Evolutionary conservation across 1,140 invertebrate genomes (phyloP).

Genomic region (Temnothorax longispinosus): DNA sequence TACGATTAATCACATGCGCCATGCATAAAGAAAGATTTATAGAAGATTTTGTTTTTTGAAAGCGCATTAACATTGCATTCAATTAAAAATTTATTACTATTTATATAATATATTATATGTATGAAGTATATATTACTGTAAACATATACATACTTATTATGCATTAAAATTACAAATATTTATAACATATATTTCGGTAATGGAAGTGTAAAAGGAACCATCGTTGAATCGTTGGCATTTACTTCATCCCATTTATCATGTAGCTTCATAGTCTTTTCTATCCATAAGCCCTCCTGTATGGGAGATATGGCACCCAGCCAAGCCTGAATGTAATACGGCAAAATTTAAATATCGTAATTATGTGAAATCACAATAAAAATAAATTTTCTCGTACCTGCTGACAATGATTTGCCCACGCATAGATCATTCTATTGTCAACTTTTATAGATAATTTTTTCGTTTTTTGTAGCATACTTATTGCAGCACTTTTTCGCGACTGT

Average conservation of each 20-base stretch:
- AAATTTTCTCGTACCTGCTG: conserved; percentile 75
- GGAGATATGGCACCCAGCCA: conserved; percentile 76
- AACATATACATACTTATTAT: too few species aligned
- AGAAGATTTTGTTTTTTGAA: too few species aligned
- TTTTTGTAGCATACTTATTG: conserved; percentile 73
- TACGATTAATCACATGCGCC: too few species aligned
- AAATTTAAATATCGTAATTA: conserved; percentile 20
- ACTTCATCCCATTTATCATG: conserved; percentile 74
- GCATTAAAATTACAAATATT: background rate
- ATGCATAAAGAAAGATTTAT: too few species aligned
- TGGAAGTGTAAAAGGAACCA: conserved; percentile 79
- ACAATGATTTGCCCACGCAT: conserved; percentile 79
- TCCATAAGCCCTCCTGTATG: conserved; percentile 77
- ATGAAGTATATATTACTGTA: too few species aligned
- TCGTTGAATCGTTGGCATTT: conserved; percentile 66
- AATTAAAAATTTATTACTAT: too few species aligned
- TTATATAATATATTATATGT: too few species aligned
- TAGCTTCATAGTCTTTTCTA: conserved; percentile 64
- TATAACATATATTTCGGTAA: conserved; percentile 67
- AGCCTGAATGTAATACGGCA: conserved; percentile 64
- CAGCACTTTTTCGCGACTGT: conserved; percentile 64
- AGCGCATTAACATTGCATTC: too few species aligned
- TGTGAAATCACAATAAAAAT: conserved; percentile 18
- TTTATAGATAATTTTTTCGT: conserved; percentile 72
- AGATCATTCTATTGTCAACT: conserved; percentile 75